Base-by-base conservation (phyloP, 2,797 vertebrate species). In the Dromococcyx pavoninus region DNA sequence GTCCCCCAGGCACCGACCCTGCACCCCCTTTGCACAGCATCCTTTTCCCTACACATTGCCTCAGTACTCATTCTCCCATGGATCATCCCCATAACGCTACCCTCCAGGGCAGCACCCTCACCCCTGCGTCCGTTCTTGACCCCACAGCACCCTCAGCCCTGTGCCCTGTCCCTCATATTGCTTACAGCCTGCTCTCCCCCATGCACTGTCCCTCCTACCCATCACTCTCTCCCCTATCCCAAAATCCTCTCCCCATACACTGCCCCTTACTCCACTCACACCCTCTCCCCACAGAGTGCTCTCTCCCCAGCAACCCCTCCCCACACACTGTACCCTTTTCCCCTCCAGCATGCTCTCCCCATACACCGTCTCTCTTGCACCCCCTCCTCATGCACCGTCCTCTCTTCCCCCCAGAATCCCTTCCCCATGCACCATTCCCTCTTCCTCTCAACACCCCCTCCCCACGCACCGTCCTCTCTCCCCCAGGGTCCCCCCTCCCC, bases 11-110 rank as follows among this genome's bases (percentile, higher is more conserved):
- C 65, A 25, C 48, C 1, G 1, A 44, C 48, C 25, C 75, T 11
- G 3, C 4, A 5, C 17, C 30, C 25, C 2, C 17, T 25, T 9
- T 25, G 21, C 19, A 56, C 72, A 41, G 64, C 44, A 24, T 11
- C 33, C 33, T 75, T 9, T 30, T 5, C 51, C 15, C 17, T 25
- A 10, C 0, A 24, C 27, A 1, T 0, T 27, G 23, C 11, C 18
- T 35, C n/a, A 37, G 21, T 4, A 54, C 61, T 37, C 11, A 1
- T 9, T 10, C 25, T 10, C 4, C 19, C 9, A 28, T 1, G 17
- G 35, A 27, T 17, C 66, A 71, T 21, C 21, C 39, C 35, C 32
- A 10, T 3, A 66, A n/a, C 25, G 8, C 7, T 13, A 23, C 21
- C 33, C 43, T 33, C 13, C 18, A 1, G 30, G n/a, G n/a, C 7